Conservation (phyloP, 2,888 invertebrate species). For the Napeogenes sylphis region DNA sequence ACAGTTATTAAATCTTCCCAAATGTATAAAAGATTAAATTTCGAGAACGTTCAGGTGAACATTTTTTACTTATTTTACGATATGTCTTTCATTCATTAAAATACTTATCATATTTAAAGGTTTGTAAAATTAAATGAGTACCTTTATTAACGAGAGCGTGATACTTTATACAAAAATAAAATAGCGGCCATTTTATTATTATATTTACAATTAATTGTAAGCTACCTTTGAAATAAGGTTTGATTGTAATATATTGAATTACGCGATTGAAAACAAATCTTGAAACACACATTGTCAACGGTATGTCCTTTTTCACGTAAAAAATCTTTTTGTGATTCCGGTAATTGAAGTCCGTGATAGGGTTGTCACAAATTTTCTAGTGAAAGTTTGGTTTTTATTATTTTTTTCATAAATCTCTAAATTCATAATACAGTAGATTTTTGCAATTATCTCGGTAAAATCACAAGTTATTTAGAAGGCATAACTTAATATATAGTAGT, state of each 20-base stretch:
- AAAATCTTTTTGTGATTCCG: slow-evolving; percentile 64
- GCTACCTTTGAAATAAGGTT: slow-evolving; percentile 37
- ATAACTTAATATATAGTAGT: no score
- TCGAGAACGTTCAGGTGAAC: no score
- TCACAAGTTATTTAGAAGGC: no score
- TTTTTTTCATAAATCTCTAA: no score
- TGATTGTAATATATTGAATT: slow-evolving; percentile 64
- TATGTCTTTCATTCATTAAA: background rate
- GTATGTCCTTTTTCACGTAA: slow-evolving; percentile 54
- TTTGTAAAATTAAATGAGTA: background rate
- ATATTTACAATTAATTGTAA: background rate
- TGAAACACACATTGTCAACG: slow-evolving; percentile 52
- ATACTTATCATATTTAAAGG: background rate
- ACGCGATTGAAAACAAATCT: slow-evolving; percentile 54
- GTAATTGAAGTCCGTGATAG: slow-evolving; percentile 45
- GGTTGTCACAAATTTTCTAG: slow-evolving; percentile 5
- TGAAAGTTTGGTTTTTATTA: no score
- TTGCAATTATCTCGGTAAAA: no score
- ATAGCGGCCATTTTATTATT: background rate
- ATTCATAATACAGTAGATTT: no score
- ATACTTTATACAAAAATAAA: slow-evolving; percentile 8
- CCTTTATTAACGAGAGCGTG: background rate
- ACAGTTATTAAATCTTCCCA: no score
- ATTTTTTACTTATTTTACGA: no score
- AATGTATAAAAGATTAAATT: no score